Percentiles rank a stretch among this genome's conserved stretches.
These are phyloP conservation scores for Melipona quadrifasciata DNA, from an alignment of 1,140 invertebrate species.

Conservation along the genomic window DNA sequence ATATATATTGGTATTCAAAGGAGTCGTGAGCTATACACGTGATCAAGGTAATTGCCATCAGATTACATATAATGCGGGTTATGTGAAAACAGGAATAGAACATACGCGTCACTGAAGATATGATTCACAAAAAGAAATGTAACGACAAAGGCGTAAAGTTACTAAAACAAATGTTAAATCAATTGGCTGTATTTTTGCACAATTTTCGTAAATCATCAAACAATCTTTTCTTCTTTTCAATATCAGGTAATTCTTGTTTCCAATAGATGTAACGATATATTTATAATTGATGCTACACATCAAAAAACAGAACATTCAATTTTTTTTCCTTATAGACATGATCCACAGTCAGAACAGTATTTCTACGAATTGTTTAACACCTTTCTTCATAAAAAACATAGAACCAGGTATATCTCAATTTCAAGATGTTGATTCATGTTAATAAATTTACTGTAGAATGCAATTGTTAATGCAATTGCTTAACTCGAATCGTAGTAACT, in stretches of 20 bases:
- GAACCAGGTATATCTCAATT: conserved; percentile 68
- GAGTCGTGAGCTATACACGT: conserved; percentile 56
- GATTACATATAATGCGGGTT: conserved; percentile 64
- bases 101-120: conserved; percentile 49
- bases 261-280: too few species aligned
- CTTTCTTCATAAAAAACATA: conserved; percentile 69
- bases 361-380: conserved; percentile 79
- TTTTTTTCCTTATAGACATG: conserved; percentile 73
- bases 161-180: not conserved
- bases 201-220: not conserved
- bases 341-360: conserved; percentile 76
- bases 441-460: not conserved
- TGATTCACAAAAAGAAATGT: conserved; percentile 42
- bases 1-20: conserved; percentile 19
- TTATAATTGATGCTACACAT: too few species aligned
- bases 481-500: not conserved
- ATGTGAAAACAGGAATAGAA: conserved; percentile 52
- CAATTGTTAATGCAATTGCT: not conserved
- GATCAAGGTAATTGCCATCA: conserved; percentile 70
- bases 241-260: too few species aligned
- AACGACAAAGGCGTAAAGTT: not conserved
- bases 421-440: not conserved
- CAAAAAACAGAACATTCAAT: not conserved
- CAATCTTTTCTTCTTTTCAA: too few species aligned
- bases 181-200: not conserved